These are phyloP conservation scores for Axinella damicornis DNA, from an alignment of 37 sponge, comb jelly and placozoan genomes.

Conservation along the genomic window DNA sequence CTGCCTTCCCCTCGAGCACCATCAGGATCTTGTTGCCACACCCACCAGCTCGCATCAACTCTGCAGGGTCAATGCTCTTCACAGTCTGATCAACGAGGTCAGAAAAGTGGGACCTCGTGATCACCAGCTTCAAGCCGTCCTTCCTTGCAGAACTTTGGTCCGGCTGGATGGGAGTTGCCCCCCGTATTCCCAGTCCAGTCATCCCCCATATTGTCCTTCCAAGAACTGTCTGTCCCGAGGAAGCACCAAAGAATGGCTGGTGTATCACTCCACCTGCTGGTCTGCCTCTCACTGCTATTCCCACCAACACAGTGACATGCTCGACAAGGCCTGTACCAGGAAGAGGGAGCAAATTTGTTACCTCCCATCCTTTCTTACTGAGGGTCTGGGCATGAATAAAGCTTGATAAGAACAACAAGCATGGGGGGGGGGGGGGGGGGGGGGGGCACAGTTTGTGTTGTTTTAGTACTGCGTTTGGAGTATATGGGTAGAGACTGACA, in stretches of 20 bases:
- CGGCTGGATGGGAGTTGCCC: conserved; percentile 9
- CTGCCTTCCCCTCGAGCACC: conserved; percentile 84
- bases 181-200: conserved; percentile 84
- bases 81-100: conserved; percentile 45
- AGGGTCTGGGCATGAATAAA: too few relatives aligned
- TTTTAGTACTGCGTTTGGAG: too few relatives aligned
- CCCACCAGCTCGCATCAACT: conserved; percentile 77
- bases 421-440: too few relatives aligned
- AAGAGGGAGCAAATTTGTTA: too few relatives aligned
- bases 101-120: conserved; percentile 76
- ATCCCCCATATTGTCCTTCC: conserved; percentile 92
- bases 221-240: conserved; percentile 6
- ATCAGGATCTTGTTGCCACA: conserved; percentile 91
- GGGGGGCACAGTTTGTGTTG: too few relatives aligned
- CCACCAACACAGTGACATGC: conserved; percentile 93
- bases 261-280: conserved; percentile 94
- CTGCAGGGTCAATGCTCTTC: conserved; percentile 47
- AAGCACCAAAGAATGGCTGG: conserved; percentile 79
- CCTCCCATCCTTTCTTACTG: too few relatives aligned
- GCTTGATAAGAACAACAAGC: too few relatives aligned
- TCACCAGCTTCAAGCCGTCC: conserved; percentile 23
- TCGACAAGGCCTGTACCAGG: conserved; percentile 62
- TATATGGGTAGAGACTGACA: too few relatives aligned
- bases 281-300: conserved; percentile 81
- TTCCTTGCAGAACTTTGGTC: not conserved